Base-by-base conservation (phyloP, 2,797 vertebrate genomes). In the Ceyx erithaca region DNA sequence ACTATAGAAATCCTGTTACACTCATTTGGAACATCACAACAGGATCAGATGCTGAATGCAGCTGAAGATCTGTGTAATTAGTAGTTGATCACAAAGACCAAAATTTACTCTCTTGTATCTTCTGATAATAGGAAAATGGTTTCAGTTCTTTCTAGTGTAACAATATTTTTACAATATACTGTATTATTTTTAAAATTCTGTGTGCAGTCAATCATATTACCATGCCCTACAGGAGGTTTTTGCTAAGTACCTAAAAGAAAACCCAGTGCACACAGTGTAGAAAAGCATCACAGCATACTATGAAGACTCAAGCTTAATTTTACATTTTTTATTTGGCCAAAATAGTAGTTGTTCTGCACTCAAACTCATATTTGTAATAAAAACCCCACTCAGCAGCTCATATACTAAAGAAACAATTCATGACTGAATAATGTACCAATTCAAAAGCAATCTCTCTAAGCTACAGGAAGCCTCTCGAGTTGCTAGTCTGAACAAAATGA, bases 371-470 rank as follows among this genome's bases (percentile, higher is more conserved):
- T 92, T 93, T 93, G 85, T 93, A 91, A 96, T 93, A 82, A 93
- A 94, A 96, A 92, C 89, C 61, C 46, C 73, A 83, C 92, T 96
- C 94, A 95, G 96, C 95, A 96, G 87, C 95, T 93, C 92, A 92
- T 96, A 97, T 89, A 95, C 94, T 95, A 97, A 97, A 97, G 93
- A 96, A 97, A 96, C 94, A 96, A 95, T 97, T 97, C 96, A 97
- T 94, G 95, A 94, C 97, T 97, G 96, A 97, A 95, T 96, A 95
- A 97, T 94, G 86, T 73, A 94, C 95, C 97, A 95, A 94, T 96
- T 97, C 96, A 96, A 96, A 97, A 97, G 95, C 95, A 98, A 97
- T 96, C 94, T 96, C 89, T 96, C 84, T n/a, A 94, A 97, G 97
- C 97, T 97, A 96, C 95, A 96, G 96, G 90, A 97, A 95, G 92